Evolutionary conservation across 2,113 vertebrate species (phyloP).

Genomic region (Physeter macrocephalus): DNA sequence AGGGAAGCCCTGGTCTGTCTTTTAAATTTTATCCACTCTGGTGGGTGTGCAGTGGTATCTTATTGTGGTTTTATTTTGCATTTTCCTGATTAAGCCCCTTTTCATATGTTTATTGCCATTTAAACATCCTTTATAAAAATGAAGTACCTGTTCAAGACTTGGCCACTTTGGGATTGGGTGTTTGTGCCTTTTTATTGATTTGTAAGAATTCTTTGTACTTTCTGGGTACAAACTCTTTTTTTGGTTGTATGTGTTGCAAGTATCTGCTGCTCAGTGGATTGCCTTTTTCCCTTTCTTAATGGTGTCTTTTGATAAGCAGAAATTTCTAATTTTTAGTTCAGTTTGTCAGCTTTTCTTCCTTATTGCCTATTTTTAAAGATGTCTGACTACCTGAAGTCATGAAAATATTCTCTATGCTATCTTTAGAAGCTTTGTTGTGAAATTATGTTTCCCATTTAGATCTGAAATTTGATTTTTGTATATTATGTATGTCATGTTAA

Average conservation of each 20-base stretch:
- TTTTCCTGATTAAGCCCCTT: not conserved
- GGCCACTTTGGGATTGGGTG: not conserved
- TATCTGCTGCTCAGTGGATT: not conserved
- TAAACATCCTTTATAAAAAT: not conserved
- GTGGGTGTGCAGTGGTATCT: no score
- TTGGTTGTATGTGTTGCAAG: not conserved
- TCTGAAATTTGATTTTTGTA: not conserved
- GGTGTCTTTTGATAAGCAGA: not conserved
- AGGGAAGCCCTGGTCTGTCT: no score
- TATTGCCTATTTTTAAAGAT: not conserved
- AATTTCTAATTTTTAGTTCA: not conserved
- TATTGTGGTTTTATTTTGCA: no score
- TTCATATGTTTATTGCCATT: not conserved
- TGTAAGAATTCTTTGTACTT: no score
- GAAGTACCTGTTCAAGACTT: not conserved
- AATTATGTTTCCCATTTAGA: not conserved
- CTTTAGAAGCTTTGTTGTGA: not conserved
- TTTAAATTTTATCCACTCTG: no score
- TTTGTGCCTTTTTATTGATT: no score
- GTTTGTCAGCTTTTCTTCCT: not conserved
- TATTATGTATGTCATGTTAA: not conserved
- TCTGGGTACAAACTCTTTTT: not conserved
- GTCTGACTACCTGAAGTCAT: not conserved
- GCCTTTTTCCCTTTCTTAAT: not conserved
- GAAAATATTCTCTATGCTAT: not conserved